Conservation (phyloP, 1,140 invertebrate genomes). For the Hypothenemus hampei region DNA sequence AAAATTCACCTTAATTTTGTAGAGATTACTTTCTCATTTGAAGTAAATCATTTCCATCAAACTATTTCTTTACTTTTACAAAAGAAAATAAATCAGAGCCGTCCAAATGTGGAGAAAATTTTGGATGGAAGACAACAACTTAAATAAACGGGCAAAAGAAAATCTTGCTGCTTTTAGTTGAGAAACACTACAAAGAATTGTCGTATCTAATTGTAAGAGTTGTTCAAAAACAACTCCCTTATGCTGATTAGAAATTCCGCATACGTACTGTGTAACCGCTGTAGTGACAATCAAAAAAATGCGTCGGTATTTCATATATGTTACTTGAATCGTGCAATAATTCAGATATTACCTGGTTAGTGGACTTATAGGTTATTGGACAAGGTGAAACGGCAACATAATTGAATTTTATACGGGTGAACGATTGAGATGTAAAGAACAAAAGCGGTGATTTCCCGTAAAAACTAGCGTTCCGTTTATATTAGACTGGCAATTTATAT, state of each 20-base stretch:
- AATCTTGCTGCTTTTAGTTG: too few relatives aligned
- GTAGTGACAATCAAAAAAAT: constrained; percentile 9
- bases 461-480: too few relatives aligned
- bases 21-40: too few relatives aligned
- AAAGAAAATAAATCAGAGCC: too few relatives aligned
- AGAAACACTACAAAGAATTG: background rate
- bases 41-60: too few relatives aligned
- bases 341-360: constrained; percentile 24
- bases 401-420: constrained; percentile 7
- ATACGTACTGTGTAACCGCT: constrained; percentile 11
- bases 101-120: too few relatives aligned
- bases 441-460: background rate
- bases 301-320: constrained; percentile 19
- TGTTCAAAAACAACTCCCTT: background rate
- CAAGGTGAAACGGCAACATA: constrained; percentile 25
- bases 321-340: constrained; percentile 18
- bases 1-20: too few relatives aligned
- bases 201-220: background rate
- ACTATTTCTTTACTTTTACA: too few relatives aligned
- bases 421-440: background rate
- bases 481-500: too few relatives aligned
- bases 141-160: too few relatives aligned
- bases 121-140: too few relatives aligned
- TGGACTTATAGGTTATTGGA: constrained; percentile 24
- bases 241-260: constrained; percentile 10